A percentile compares a stretch with the other conserved stretches of the same genome.
These are phyloP conservation scores for Styela clava DNA, from an alignment of 23 tunicate species.

Conservation along the genomic window DNA sequence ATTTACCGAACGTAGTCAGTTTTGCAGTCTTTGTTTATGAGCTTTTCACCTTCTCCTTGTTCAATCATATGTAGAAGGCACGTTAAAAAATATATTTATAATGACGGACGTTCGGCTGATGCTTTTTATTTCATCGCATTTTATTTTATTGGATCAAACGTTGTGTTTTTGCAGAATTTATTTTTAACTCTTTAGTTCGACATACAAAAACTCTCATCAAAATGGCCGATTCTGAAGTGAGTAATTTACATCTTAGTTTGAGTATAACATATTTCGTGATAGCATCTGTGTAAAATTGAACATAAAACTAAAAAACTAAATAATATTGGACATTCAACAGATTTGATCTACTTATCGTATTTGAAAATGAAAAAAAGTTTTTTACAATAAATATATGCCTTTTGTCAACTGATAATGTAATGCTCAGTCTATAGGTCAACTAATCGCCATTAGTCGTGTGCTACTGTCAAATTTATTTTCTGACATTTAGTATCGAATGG, in stretches of 20 bases:
- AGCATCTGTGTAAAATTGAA: no score
- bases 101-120: no score
- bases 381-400: not conserved
- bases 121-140: no score
- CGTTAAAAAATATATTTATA: no score
- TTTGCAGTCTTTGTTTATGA: not conserved
- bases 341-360: not conserved
- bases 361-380: not conserved
- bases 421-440: no score
- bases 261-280: not conserved
- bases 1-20: not conserved
- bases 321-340: no score
- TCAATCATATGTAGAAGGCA: no score
- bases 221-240: not conserved
- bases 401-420: no score
- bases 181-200: not conserved
- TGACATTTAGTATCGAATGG: no score
- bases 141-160: not conserved
- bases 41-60: no score
- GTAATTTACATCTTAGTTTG: not conserved
- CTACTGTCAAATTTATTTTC: no score
- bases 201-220: not conserved
- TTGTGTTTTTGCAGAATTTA: not conserved
- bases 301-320: not conserved
- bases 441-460: no score